Percentiles rank a stretch among this genome's conserved stretches.
phyloP scores from a whole-genome alignment of 2,113 vertebrate species.

The Datnioides undecimradiatus region DNA sequence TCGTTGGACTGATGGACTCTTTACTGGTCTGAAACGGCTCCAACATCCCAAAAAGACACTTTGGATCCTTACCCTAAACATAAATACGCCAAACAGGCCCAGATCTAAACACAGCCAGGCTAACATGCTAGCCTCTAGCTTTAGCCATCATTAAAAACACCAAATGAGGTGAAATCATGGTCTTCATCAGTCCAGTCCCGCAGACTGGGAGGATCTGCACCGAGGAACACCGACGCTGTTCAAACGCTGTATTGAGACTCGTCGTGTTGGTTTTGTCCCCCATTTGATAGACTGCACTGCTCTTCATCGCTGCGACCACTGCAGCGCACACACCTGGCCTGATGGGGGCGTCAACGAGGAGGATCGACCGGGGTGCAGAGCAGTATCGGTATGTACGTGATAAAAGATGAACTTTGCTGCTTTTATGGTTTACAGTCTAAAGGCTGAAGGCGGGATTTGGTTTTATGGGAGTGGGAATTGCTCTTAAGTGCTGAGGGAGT shows the following conservation, averaged over 20 bases:
- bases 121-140: not conserved
- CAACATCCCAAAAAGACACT: too few relatives aligned
- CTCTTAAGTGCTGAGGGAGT: not conserved
- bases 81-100: not conserved
- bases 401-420: not conserved
- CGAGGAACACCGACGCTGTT: not conserved
- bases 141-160: not conserved
- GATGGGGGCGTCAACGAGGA: too few relatives aligned
- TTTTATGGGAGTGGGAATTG: not conserved
- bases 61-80: too few relatives aligned
- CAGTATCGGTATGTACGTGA: not conserved
- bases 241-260: too few relatives aligned
- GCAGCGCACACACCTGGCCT: not conserved
- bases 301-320: too few relatives aligned
- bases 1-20: too few relatives aligned
- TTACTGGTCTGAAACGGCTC: too few relatives aligned
- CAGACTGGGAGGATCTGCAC: not conserved
- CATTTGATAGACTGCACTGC: not conserved
- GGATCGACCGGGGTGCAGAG: too few relatives aligned
- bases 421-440: conserved; percentile 20
- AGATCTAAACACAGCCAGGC: not conserved
- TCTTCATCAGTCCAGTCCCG: not conserved
- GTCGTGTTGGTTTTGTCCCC: not conserved
- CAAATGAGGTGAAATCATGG: not conserved
- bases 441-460: conserved; percentile 9